Conservation (phyloP, 2,113 vertebrate genomes). For the Rhizomys pruinosus region DNA sequence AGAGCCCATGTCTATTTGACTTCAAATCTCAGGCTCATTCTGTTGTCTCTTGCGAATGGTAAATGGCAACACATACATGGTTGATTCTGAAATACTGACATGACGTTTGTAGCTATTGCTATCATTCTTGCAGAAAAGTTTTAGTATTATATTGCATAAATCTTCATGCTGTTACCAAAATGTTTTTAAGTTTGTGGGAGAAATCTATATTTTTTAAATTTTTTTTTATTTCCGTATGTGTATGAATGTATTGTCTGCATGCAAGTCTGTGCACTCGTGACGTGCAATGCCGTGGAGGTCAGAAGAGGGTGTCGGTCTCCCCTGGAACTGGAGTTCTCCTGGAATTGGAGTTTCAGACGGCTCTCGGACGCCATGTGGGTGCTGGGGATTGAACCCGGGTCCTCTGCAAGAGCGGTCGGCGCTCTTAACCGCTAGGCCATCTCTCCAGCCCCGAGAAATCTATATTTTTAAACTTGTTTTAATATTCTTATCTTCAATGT, state of each 20-base stretch:
- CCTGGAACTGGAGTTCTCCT: no score
- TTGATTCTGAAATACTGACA: background rate
- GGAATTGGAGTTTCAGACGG: no score
- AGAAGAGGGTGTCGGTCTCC: no score
- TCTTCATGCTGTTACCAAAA: background rate
- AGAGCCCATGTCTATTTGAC: background rate
- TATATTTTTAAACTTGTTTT: background rate
- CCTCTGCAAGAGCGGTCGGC: no score
- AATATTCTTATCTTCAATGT: background rate
- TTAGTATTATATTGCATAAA: background rate
- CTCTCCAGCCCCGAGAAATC: no score
- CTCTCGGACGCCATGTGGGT: no score
- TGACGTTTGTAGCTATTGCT: background rate
- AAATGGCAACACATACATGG: background rate
- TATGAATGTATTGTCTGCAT: background rate
- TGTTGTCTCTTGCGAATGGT: background rate
- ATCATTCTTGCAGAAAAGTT: background rate
- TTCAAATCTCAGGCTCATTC: background rate
- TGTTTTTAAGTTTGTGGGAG: background rate
- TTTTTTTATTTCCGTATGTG: no score
- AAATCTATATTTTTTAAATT: background rate
- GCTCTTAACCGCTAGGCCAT: no score
- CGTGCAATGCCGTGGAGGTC: no score
- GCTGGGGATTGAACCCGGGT: no score
- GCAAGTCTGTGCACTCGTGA: no score